phyloP scores from a whole-genome alignment of 2,113 vertebrate genomes.

The Kryptolebias marmoratus region DNA sequence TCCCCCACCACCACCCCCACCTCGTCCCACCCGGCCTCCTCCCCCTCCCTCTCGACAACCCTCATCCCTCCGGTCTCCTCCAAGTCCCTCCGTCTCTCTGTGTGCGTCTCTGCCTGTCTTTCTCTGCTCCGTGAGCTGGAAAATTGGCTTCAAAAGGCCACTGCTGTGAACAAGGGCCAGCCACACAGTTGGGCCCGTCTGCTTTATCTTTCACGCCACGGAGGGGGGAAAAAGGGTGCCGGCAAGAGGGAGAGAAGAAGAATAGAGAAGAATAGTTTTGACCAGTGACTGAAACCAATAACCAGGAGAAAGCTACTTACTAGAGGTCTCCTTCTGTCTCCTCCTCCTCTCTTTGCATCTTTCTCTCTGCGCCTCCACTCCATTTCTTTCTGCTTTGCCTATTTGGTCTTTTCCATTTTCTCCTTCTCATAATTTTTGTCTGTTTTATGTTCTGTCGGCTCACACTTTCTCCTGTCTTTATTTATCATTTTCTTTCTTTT shows the following conservation, averaged over 20 bases:
- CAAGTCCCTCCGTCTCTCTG: conserved; percentile 67
- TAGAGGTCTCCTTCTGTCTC: conserved; percentile 60
- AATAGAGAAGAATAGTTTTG: conserved; percentile 84
- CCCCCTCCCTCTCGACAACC: conserved; percentile 9
- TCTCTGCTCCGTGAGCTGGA: conserved; percentile 85
- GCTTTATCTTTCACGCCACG: conserved; percentile 83
- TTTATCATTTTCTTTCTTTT: conserved; percentile 29
- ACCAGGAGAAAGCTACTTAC: conserved; percentile 81
- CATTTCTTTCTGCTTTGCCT: conserved; percentile 11
- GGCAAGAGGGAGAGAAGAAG: conserved; percentile 72
- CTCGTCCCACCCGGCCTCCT: neutral
- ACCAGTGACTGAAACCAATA: conserved; percentile 87
- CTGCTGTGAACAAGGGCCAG: conserved; percentile 86
- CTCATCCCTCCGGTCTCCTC: conserved; percentile 63
- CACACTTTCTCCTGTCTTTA: conserved; percentile 27
- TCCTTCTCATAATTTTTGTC: conserved; percentile 31
- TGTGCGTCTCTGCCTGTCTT: conserved; percentile 73
- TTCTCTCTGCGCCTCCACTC: conserved; percentile 26
- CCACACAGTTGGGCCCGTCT: conserved; percentile 81
- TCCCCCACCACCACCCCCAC: conserved; percentile 48
- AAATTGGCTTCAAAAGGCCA: conserved; percentile 86
- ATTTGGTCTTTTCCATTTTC: conserved; percentile 21
- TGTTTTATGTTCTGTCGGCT: conserved; percentile 9
- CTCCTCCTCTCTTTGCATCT: conserved; percentile 47
- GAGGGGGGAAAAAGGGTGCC: conserved; percentile 66